Evolutionary conservation across 2,113 vertebrate genomes (phyloP).

Genomic region (Platycercus adscitus): DNA sequence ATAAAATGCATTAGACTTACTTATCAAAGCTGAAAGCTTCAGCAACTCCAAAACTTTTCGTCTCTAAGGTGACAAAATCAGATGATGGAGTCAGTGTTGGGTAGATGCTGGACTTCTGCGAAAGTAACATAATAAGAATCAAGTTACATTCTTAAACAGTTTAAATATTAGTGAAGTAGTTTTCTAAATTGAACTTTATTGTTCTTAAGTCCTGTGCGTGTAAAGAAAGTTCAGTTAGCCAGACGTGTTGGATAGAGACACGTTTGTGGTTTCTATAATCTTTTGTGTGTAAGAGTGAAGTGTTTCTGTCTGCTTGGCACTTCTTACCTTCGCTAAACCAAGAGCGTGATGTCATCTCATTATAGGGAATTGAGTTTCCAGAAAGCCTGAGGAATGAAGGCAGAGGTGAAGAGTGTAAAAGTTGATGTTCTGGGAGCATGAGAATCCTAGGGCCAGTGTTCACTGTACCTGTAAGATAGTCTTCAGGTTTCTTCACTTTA

Average conservation of each 20-base stretch:
- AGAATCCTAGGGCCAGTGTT: background rate
- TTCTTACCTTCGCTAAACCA: too few species aligned
- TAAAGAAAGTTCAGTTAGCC: background rate
- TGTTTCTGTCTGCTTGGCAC: background rate
- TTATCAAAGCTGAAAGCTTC: background rate
- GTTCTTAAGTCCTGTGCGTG: accelerated
- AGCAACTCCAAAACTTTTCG: background rate
- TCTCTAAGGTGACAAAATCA: background rate
- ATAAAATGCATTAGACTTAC: background rate
- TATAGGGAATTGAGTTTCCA: background rate
- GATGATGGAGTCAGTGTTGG: background rate
- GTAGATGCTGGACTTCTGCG: background rate
- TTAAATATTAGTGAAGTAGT: background rate
- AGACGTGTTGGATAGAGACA: background rate
- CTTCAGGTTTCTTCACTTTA: background rate
- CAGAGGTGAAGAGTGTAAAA: background rate
- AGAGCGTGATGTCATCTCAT: accelerated
- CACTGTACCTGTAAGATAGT: background rate
- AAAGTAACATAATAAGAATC: background rate
- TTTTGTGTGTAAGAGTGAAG: accelerated
- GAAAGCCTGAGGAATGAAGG: background rate
- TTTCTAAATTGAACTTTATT: background rate
- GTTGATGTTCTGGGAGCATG: background rate
- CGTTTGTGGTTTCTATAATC: accelerated
- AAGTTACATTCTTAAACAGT: background rate